Percentiles rank a stretch among this genome's conserved stretches.
These are phyloP conservation scores for Allophyes oxyacanthae DNA, from an alignment of 2,888 invertebrate species.

Conservation along the genomic window DNA sequence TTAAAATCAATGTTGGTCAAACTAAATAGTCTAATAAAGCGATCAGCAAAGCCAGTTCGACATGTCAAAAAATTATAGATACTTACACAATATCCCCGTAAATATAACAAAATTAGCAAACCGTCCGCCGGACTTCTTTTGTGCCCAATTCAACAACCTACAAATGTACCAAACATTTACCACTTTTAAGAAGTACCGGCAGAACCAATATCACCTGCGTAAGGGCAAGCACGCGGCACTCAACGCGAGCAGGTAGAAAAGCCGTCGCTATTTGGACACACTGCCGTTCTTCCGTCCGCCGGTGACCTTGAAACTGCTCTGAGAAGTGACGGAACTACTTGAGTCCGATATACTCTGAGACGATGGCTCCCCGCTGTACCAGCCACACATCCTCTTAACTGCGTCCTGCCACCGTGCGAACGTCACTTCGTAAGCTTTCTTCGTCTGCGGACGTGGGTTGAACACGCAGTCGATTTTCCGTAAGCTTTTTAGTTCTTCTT, in stretches of 20 bases:
- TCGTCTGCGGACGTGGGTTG: constrained; percentile 79
- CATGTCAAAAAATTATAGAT: too few species aligned
- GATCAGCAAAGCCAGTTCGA: too few species aligned
- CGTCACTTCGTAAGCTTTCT: constrained; percentile 71
- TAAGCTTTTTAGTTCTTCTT: constrained; percentile 90
- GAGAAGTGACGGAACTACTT: constrained; percentile 61
- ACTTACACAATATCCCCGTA: background rate
- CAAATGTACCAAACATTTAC: constrained; percentile 43
- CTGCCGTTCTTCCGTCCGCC: constrained; percentile 61
- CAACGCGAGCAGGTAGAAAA: constrained; percentile 70
- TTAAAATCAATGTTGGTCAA: too few species aligned
- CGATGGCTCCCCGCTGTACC: constrained; percentile 78
- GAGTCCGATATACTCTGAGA: constrained; percentile 63
- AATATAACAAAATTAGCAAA: constrained; percentile 2
- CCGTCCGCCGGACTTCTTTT: constrained; percentile 1
- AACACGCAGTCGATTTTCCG: constrained; percentile 91
- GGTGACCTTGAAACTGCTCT: constrained; percentile 69
- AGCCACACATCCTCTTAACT: constrained; percentile 87
- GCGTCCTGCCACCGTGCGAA: constrained; percentile 90
- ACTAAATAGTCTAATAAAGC: too few species aligned
- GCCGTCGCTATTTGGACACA: constrained; percentile 80
- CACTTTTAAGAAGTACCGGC: constrained; percentile 30
- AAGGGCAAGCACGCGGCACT: constrained; percentile 68
- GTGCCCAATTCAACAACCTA: constrained; percentile 26
- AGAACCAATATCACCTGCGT: constrained; percentile 74